These are phyloP conservation scores for Perca schrenkii DNA, from an alignment of 2,113 vertebrate genomes.

Conservation along the genomic window DNA sequence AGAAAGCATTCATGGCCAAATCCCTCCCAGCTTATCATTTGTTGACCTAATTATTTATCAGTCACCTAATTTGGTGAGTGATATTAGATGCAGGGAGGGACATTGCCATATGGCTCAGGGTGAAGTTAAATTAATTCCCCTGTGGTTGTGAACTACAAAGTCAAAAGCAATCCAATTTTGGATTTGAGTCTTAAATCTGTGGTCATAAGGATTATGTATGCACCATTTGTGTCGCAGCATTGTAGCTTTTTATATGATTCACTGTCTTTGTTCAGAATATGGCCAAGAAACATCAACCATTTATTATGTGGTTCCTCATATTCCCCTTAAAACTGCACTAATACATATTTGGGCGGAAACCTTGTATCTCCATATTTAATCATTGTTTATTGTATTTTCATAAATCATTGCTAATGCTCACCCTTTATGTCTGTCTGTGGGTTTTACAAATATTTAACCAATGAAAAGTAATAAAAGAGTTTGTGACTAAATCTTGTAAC, in stretches of 20 bases:
- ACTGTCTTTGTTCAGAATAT: background rate
- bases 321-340: background rate
- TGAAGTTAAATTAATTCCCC: slow-evolving; percentile 23
- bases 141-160: slow-evolving; percentile 7
- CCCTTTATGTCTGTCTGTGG: no score
- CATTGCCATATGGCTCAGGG: slow-evolving; percentile 1
- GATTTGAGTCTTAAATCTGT: slow-evolving; percentile 25
- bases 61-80: slow-evolving; percentile 10
- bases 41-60: slow-evolving; percentile 23
- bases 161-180: slow-evolving; percentile 22
- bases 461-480: no score
- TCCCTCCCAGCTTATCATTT: slow-evolving; percentile 12
- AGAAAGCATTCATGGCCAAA: background rate
- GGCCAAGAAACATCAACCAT: background rate
- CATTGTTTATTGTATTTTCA: no score
- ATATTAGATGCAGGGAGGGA: background rate
- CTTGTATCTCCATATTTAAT: no score
- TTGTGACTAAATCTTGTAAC: no score
- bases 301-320: background rate
- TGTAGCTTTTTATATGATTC: background rate
- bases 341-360: no score
- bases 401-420: no score
- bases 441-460: no score
- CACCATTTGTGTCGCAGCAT: slow-evolving; percentile 20
- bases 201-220: slow-evolving; percentile 23